Percentiles rank a stretch among this genome's conserved stretches.
These are phyloP conservation scores for Elaphurus davidianus DNA, from an alignment of 2,113 vertebrate genomes.

Conservation along the genomic window DNA sequence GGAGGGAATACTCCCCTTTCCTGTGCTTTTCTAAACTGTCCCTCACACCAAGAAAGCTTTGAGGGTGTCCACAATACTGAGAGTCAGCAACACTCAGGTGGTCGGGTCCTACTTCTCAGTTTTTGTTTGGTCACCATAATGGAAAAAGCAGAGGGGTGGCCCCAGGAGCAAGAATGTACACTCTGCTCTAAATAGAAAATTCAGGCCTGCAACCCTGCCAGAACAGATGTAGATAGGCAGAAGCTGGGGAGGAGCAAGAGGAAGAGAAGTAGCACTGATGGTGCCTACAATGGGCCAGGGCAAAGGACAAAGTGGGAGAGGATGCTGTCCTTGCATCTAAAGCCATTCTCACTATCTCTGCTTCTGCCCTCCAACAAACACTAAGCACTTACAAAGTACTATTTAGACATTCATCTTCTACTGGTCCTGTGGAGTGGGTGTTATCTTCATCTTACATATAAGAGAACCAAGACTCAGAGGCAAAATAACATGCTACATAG, in stretches of 20 bases:
- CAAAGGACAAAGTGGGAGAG: neutral
- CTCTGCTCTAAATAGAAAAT: neutral
- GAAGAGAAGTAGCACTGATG: neutral
- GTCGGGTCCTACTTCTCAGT: neutral
- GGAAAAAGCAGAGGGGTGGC: neutral
- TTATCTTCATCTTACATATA: neutral
- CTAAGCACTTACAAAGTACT: neutral
- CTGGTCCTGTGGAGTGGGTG: neutral
- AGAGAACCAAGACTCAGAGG: neutral
- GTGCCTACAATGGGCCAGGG: no score
- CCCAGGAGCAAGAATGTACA: neutral
- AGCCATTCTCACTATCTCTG: neutral
- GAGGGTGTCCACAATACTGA: neutral
- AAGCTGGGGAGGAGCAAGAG: neutral
- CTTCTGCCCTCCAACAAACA: neutral
- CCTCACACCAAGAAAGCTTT: neutral
- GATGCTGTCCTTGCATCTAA: neutral
- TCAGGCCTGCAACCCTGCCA: neutral
- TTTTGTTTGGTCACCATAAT: neutral
- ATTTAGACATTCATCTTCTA: neutral
- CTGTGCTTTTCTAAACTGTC: neutral
- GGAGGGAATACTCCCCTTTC: neutral
- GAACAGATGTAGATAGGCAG: neutral
- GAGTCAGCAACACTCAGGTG: neutral
- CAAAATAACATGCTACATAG: neutral